Conservation (phyloP, 2,113 vertebrate species). For the Callorhinus ursinus region DNA sequence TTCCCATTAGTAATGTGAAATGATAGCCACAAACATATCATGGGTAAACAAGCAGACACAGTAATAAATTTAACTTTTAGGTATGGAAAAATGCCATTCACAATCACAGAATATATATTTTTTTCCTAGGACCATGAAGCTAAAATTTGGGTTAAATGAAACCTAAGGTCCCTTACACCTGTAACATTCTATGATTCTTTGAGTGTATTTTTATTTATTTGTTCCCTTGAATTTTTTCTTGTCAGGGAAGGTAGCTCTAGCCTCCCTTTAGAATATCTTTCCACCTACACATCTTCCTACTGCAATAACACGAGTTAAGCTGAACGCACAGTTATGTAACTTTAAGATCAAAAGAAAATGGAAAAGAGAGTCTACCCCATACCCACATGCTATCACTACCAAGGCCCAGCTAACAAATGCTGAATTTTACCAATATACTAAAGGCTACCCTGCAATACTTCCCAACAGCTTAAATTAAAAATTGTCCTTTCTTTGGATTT, state of each 20-base stretch:
- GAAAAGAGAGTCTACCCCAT: background rate
- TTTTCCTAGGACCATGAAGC: background rate
- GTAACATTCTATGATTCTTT: background rate
- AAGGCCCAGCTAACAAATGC: background rate
- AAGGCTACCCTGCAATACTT: background rate
- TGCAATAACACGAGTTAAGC: background rate
- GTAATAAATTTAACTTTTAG: constrained; percentile 60
- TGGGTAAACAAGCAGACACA: constrained; percentile 50
- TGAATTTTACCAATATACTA: background rate
- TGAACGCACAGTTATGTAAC: constrained; percentile 35
- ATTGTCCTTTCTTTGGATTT: constrained; percentile 71
- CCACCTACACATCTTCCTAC: constrained; percentile 52
- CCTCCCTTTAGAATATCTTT: constrained; percentile 32
- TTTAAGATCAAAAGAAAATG: constrained; percentile 29
- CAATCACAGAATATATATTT: background rate
- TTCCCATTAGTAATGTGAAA: constrained; percentile 65
- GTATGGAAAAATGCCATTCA: background rate
- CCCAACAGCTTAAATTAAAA: constrained; percentile 62
- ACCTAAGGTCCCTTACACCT: background rate
- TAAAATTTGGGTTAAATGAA: constrained; percentile 35
- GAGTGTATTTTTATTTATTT: constrained; percentile 51
- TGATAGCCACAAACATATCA: constrained; percentile 31
- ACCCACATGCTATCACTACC: background rate
- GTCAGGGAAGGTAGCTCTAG: background rate
- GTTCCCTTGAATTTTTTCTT: constrained; percentile 30